Conservation (phyloP, 2,888 invertebrate genomes). For the Rotaria macrura region DNA sequence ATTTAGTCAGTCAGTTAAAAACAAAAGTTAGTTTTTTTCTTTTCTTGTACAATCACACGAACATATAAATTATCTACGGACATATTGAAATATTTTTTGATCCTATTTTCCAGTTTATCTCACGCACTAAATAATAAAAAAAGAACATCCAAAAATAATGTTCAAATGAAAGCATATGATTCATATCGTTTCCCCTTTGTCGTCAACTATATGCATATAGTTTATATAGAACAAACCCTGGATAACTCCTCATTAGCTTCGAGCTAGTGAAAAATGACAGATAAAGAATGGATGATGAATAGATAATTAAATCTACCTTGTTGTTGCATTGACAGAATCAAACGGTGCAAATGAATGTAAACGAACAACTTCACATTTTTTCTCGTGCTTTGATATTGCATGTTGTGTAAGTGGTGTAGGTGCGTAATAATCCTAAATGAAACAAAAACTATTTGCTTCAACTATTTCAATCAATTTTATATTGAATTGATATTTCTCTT, state of each 20-base stretch:
- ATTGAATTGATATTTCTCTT: no score
- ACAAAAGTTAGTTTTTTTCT: not conserved
- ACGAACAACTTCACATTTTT: not conserved
- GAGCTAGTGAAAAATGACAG: not conserved
- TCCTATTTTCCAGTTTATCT: not conserved
- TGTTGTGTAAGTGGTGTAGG: not conserved
- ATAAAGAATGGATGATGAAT: not conserved
- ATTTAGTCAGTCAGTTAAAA: not conserved
- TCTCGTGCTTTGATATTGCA: constrained; percentile 17
- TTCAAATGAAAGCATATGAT: not conserved
- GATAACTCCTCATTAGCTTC: not conserved
- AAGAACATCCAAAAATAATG: not conserved
- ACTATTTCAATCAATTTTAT: not conserved
- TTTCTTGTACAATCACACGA: no score
- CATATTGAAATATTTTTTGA: not conserved
- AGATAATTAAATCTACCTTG: not conserved
- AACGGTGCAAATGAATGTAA: not conserved
- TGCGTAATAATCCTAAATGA: constrained; percentile 8
- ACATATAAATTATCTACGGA: not conserved
- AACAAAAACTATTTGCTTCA: not conserved
- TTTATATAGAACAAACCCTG: not conserved
- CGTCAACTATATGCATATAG: not conserved
- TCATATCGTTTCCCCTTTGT: not conserved
- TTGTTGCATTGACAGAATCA: constrained; percentile 12
- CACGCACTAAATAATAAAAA: not conserved